phyloP scores from a whole-genome alignment of 2,113 vertebrate genomes.

The Cynopterus brachyotis region DNA sequence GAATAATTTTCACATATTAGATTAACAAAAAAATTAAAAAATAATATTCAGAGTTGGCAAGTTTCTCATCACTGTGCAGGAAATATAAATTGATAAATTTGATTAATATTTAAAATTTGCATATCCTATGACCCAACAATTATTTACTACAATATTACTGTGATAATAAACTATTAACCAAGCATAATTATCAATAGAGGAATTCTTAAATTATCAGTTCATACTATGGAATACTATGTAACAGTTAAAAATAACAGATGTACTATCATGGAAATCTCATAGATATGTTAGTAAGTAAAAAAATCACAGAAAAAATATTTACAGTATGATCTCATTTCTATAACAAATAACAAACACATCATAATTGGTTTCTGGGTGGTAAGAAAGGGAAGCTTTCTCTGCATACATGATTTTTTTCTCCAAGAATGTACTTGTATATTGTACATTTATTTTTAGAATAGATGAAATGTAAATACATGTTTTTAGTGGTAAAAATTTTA shows the following conservation, averaged over 20 bases:
- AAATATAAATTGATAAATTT: neutral
- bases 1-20: neutral
- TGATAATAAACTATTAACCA: slow-evolving; percentile 10
- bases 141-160: neutral
- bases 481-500: slow-evolving; percentile 5
- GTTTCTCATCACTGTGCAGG: neutral
- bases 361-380: neutral
- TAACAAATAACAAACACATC: neutral
- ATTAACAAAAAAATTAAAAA: neutral
- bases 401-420: neutral
- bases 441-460: neutral
- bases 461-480: neutral
- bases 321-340: neutral
- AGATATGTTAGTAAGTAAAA: neutral
- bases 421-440: neutral
- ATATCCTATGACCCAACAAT: neutral
- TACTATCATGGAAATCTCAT: neutral
- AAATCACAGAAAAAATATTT: neutral
- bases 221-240: neutral
- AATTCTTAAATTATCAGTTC: neutral
- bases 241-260: neutral
- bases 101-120: neutral
- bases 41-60: neutral
- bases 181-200: neutral
- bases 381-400: neutral